Evolutionary conservation across 2,113 vertebrate genomes (phyloP).

Genomic region (Psammodynastes pulverulentus): DNA sequence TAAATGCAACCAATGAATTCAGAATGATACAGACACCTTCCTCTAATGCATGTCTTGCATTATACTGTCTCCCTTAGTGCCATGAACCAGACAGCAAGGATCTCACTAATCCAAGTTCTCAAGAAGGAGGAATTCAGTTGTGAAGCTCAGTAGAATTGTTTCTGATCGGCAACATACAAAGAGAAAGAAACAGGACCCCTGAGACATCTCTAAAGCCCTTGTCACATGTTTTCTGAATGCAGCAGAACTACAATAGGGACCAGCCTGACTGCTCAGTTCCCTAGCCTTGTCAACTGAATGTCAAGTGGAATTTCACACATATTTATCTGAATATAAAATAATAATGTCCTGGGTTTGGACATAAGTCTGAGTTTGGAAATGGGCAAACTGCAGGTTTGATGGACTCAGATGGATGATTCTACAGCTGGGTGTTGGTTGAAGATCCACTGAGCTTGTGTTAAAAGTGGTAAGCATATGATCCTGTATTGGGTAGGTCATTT

Average conservation of each 20-base stretch:
- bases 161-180: not conserved
- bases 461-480: not conserved
- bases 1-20: not conserved
- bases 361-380: not conserved
- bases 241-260: not conserved
- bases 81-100: not conserved
- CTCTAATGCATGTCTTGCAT: not conserved
- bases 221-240: not conserved
- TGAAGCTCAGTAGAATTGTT: not conserved
- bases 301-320: not conserved
- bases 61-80: not conserved
- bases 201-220: not conserved
- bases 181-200: not conserved
- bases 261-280: not conserved
- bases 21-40: not conserved
- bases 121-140: not conserved
- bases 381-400: not conserved
- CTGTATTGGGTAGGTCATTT: not conserved
- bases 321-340: not conserved
- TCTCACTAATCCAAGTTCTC: not conserved
- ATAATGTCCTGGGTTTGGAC: not conserved
- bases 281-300: not conserved
- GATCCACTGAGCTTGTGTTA: not conserved
- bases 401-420: not conserved
- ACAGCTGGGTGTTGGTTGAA: not conserved